These are phyloP conservation scores for Xiphophorus couchianus DNA, from an alignment of 2,113 vertebrate species.

Conservation along the genomic window DNA sequence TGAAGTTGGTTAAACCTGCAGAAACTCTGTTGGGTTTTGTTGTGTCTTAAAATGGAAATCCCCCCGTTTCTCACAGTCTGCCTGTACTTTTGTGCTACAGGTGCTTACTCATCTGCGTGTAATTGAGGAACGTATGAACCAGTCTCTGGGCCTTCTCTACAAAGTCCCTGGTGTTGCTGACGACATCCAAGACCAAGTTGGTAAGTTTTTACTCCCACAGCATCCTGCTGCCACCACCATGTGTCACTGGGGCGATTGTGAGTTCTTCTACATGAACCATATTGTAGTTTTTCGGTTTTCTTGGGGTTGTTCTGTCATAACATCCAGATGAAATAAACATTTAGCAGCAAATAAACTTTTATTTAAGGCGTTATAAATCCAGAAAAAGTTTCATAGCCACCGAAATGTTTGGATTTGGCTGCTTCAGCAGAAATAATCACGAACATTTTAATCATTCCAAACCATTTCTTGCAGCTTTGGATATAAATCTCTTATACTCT, in stretches of 20 bases:
- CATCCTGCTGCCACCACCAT: too few relatives aligned
- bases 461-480: not conserved
- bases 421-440: not conserved
- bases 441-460: not conserved
- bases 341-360: not conserved
- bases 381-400: not conserved
- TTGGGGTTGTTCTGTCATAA: not conserved
- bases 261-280: too few relatives aligned
- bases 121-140: constrained; percentile 98
- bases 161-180: constrained; percentile 94
- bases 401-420: not conserved
- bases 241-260: too few relatives aligned
- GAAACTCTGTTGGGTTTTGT: not conserved
- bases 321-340: not conserved
- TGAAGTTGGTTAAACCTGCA: too few relatives aligned
- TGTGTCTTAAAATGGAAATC: not conserved
- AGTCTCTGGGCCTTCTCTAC: constrained; percentile 96
- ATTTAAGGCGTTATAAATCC: not conserved
- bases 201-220: constrained; percentile 76
- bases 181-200: constrained; percentile 98
- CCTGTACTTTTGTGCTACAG: constrained; percentile 62
- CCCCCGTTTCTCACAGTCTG: not conserved
- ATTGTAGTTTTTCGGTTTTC: too few relatives aligned
- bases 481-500: not conserved
- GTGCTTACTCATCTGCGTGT: constrained; percentile 97